A percentile compares a stretch with the other conserved stretches of the same genome.
These are phyloP conservation scores for Eristalis intricaria DNA, from an alignment of 2,888 invertebrate genomes.

Conservation along the genomic window DNA sequence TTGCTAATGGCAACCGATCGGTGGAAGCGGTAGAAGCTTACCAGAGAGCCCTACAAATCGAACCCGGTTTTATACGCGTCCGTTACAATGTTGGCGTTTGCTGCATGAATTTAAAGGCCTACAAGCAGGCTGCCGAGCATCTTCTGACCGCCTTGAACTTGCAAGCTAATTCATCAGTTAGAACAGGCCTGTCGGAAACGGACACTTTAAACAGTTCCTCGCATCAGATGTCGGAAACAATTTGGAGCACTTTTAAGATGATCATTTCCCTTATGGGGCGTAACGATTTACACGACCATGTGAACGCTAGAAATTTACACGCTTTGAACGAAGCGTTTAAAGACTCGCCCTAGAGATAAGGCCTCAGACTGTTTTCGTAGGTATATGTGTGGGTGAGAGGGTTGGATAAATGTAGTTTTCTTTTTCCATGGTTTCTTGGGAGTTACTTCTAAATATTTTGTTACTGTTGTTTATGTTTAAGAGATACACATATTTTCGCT, in stretches of 20 bases:
- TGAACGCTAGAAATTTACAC: slow-evolving; percentile 85
- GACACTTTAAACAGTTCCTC: slow-evolving; percentile 79
- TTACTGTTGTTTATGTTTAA: slow-evolving; percentile 59
- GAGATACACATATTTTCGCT: slow-evolving; percentile 30
- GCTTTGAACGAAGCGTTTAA: slow-evolving; percentile 84
- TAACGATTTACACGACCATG: slow-evolving; percentile 84
- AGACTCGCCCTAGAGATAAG: slow-evolving; percentile 68
- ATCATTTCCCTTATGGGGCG: slow-evolving; percentile 91
- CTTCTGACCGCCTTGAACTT: slow-evolving; percentile 95
- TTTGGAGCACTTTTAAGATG: slow-evolving; percentile 96
- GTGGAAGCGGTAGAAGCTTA: slow-evolving; percentile 99
- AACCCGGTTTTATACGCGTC: slow-evolving; percentile 98
- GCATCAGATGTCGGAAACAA: slow-evolving; percentile 91
- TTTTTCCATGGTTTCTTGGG: not conserved
- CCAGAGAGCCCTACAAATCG: slow-evolving; percentile 92
- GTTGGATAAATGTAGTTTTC: not conserved
- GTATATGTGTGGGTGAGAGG: slow-evolving; percentile 5
- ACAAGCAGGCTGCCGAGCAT: slow-evolving; percentile 98
- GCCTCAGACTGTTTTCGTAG: not conserved
- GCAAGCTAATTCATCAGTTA: slow-evolving; percentile 86
- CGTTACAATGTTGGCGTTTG: slow-evolving; percentile 99
- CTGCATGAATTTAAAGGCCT: slow-evolving; percentile 96
- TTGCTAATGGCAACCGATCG: slow-evolving; percentile 96
- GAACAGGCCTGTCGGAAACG: slow-evolving; percentile 83
- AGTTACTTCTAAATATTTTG: slow-evolving; percentile 19